Evolutionary conservation across 2,888 invertebrate genomes (phyloP).

Genomic region (Uropetala carovei): DNA sequence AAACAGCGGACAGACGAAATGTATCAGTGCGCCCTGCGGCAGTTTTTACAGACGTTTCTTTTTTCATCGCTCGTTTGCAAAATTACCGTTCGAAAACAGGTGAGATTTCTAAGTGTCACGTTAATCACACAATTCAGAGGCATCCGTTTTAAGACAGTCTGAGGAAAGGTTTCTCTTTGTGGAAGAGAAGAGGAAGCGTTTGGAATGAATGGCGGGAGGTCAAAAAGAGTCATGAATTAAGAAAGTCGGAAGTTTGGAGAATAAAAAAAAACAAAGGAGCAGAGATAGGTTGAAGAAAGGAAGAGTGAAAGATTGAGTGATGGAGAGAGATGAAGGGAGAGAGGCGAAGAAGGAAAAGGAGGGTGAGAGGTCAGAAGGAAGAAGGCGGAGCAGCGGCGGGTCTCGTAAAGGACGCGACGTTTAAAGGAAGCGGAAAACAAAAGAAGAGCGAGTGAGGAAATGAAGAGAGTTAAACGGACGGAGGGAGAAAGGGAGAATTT

Average conservation of each 20-base stretch:
- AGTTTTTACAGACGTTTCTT: too few species aligned
- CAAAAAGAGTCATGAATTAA: slow-evolving; percentile 9
- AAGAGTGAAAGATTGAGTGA: not conserved
- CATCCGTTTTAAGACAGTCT: not conserved
- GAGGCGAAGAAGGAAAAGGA: too few species aligned
- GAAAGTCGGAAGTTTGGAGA: not conserved
- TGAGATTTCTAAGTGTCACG: not conserved
- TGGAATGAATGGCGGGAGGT: not conserved
- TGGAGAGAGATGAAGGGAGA: not conserved
- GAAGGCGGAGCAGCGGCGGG: not conserved
- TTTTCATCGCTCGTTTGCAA: too few species aligned
- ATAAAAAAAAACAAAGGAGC: not conserved
- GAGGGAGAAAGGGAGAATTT: not conserved
- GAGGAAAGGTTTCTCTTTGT: not conserved
- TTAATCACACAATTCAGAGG: too few species aligned
- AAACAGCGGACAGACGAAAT: too few species aligned
- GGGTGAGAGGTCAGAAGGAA: not conserved
- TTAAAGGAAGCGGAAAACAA: not conserved
- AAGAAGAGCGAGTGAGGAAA: not conserved
- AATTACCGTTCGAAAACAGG: too few species aligned
- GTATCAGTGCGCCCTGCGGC: too few species aligned
- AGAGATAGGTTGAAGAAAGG: not conserved
- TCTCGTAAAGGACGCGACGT: not conserved
- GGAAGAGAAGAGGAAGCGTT: too few species aligned
- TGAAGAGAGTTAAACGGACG: not conserved